A percentile compares a stretch with the other conserved stretches of the same genome.
Conservation (phyloP, 2,888 invertebrate genomes). For the Lypha dubia region DNA sequence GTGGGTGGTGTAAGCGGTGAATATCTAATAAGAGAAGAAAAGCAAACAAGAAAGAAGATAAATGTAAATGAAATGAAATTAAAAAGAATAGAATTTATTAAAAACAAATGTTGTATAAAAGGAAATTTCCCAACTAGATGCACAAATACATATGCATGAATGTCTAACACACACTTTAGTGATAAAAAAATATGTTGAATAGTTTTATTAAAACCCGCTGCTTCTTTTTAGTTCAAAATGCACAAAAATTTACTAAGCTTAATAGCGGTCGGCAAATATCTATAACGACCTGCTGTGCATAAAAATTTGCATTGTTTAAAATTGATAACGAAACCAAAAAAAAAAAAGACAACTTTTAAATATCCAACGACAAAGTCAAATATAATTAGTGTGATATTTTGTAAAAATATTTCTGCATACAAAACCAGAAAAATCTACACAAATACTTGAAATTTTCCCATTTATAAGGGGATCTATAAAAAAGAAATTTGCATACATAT, state of each 20-base stretch:
- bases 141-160: not conserved
- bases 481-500: not conserved
- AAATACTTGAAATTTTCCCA: too few species aligned
- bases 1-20: conserved; percentile 83
- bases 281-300: too few species aligned
- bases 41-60: conserved; percentile 18
- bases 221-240: too few species aligned
- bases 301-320: too few species aligned
- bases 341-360: too few species aligned
- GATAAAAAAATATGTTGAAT: not conserved
- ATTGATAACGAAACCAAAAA: too few species aligned
- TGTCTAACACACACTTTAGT: not conserved
- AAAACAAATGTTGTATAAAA: conserved; percentile 11
- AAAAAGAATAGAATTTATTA: not conserved
- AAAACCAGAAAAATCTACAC: too few species aligned
- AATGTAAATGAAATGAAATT: conserved; percentile 5
- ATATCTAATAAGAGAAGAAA: conserved; percentile 79
- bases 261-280: too few species aligned
- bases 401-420: too few species aligned
- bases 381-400: too few species aligned
- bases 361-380: too few species aligned
- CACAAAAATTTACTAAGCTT: too few species aligned
- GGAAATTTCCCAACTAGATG: not conserved
- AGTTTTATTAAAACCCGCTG: not conserved
- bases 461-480: not conserved